A percentile compares a stretch with the other conserved stretches of the same genome.
These are phyloP conservation scores for Bursaphelenchus okinawaensis DNA, from an alignment of 2,888 invertebrate species.

Conservation along the genomic window DNA sequence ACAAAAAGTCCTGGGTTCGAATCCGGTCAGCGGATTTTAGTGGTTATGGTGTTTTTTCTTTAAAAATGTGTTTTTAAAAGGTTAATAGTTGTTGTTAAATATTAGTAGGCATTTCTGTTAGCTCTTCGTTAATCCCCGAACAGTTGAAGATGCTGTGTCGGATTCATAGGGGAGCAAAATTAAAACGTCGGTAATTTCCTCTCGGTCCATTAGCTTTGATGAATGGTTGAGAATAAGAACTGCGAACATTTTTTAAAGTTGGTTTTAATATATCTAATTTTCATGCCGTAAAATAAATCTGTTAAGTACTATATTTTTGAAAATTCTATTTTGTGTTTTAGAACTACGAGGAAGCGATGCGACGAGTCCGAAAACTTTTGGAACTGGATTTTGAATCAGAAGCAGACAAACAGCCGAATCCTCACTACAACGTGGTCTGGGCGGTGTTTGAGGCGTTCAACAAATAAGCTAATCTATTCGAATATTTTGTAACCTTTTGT, in stretches of 20 bases:
- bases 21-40: neutral
- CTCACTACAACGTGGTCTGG: constrained; percentile 79
- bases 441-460: constrained; percentile 91
- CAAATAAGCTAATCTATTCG: neutral
- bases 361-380: constrained; percentile 85
- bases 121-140: neutral
- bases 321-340: constrained; percentile 5
- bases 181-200: neutral
- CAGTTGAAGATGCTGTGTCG: neutral
- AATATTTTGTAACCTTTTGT: neutral
- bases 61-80: too few species aligned
- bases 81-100: neutral
- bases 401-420: constrained; percentile 68
- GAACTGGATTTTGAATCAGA: constrained; percentile 93
- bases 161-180: neutral
- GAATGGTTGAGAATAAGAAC: neutral
- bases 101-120: neutral
- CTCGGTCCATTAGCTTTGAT: neutral
- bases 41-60: too few species aligned
- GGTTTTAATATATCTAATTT: too few species aligned
- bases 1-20: neutral
- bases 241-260: neutral
- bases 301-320: neutral
- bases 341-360: constrained; percentile 73
- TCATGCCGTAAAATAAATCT: neutral